Conservation (phyloP, 1,140 invertebrate species). For the Amyelois transitella region DNA sequence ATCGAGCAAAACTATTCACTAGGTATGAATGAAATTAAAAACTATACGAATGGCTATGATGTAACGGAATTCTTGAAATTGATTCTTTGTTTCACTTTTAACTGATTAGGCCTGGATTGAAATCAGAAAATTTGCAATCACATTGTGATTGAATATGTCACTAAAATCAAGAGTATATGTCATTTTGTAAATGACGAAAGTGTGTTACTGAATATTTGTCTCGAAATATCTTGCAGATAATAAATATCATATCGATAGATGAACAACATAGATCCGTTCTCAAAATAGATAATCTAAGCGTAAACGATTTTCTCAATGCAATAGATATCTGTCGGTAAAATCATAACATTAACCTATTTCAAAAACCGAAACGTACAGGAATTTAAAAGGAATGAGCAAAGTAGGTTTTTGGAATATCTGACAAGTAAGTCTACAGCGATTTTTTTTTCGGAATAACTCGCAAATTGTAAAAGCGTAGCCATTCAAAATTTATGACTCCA, state of each 20-base stretch:
- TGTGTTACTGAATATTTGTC: too few species aligned
- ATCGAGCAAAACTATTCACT: conserved; percentile 2
- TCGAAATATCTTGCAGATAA: not conserved
- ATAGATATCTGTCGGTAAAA: not conserved
- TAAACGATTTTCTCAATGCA: not conserved
- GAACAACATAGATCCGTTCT: not conserved
- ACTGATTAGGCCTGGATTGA: not conserved
- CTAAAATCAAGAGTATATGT: too few species aligned
- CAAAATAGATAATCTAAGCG: not conserved
- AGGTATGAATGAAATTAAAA: not conserved
- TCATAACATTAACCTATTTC: not conserved
- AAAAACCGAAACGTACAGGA: too few species aligned
- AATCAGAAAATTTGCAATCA: not conserved
- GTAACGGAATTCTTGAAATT: not conserved
- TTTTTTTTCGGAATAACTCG: too few species aligned
- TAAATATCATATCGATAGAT: not conserved
- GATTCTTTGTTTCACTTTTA: not conserved
- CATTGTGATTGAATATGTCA: too few species aligned
- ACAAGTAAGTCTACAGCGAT: too few species aligned
- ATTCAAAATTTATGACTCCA: too few species aligned
- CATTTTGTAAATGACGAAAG: too few species aligned
- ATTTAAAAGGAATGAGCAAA: too few species aligned
- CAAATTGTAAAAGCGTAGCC: too few species aligned
- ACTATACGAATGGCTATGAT: not conserved
- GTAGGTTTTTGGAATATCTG: too few species aligned